phyloP scores from a whole-genome alignment of 2,797 vertebrate genomes.

The Scyliorhinus canicula region DNA sequence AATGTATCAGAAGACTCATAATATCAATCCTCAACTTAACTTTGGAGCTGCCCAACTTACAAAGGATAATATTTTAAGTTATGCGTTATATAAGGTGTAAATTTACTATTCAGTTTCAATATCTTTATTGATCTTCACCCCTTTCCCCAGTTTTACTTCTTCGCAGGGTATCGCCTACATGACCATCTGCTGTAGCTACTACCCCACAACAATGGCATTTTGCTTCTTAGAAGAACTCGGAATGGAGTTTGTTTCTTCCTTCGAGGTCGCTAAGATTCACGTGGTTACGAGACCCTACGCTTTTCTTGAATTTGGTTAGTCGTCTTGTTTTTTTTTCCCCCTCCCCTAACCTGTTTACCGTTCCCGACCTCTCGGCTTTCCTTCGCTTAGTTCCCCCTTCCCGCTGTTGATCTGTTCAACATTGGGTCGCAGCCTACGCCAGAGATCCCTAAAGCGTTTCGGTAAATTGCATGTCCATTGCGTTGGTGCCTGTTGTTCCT shows the following conservation, averaged over 20 bases:
- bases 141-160: conserved; percentile 67
- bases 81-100: neutral
- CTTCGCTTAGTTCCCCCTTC: neutral
- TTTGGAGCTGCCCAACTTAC: neutral
- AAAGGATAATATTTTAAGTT: neutral
- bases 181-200: conserved; percentile 76
- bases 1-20: neutral
- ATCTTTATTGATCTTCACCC: neutral
- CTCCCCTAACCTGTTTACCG: neutral
- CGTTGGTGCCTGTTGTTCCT: neutral
- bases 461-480: neutral
- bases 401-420: neutral
- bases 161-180: conserved; percentile 80
- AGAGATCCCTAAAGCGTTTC: neutral
- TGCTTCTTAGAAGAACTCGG: conserved; percentile 90
- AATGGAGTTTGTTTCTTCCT: conserved; percentile 82
- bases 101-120: neutral
- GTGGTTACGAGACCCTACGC: conserved; percentile 82
- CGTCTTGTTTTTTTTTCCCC: neutral
- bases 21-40: neutral
- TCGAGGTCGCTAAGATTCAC: conserved; percentile 61
- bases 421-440: neutral
- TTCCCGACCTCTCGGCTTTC: neutral
- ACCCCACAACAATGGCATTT: conserved; percentile 81
- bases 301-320: conserved; percentile 90